Percentiles rank a stretch among this genome's conserved stretches.
Conservation (phyloP, 2,888 invertebrate genomes). For the Alloplasta piceator region DNA sequence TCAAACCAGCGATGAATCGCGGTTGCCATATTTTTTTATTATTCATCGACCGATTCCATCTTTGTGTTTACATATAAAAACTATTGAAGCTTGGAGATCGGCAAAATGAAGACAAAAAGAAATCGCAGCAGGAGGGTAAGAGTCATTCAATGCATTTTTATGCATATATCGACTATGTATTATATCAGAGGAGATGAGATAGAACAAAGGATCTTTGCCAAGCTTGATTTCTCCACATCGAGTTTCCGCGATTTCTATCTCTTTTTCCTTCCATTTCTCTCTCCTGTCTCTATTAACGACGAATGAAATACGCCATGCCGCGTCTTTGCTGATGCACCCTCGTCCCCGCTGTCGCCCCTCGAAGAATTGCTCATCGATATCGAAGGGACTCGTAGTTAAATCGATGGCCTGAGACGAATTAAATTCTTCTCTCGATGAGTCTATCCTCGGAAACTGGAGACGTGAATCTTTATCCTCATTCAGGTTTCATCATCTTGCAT, state of each 20-base stretch:
- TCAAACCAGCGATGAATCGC: background rate
- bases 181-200: slow-evolving; percentile 37
- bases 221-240: slow-evolving; percentile 50
- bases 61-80: slow-evolving; percentile 75
- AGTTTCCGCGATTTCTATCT: slow-evolving; percentile 3
- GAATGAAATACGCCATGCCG: slow-evolving; percentile 45
- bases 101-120: slow-evolving; percentile 9
- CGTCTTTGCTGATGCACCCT: slow-evolving; percentile 23
- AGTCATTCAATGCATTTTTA: slow-evolving; percentile 1
- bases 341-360: background rate
- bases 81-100: slow-evolving; percentile 64
- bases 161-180: slow-evolving; percentile 30
- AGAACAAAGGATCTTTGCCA: slow-evolving; percentile 54
- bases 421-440: slow-evolving; percentile 13
- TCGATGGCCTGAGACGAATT: slow-evolving; percentile 52
- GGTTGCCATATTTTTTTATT: slow-evolving; percentile 25
- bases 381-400: slow-evolving; percentile 35
- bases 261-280: background rate
- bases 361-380: slow-evolving; percentile 43
- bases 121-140: slow-evolving; percentile 6
- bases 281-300: slow-evolving; percentile 45
- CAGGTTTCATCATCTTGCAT: slow-evolving; percentile 37
- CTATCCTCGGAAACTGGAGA: slow-evolving; percentile 9
- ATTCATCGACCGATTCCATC: slow-evolving; percentile 59
- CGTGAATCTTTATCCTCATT: slow-evolving; percentile 35